A percentile compares a stretch with the other conserved stretches of the same genome.
Conservation (phyloP, 2,888 invertebrate genomes). For the Panorpa germanica region DNA sequence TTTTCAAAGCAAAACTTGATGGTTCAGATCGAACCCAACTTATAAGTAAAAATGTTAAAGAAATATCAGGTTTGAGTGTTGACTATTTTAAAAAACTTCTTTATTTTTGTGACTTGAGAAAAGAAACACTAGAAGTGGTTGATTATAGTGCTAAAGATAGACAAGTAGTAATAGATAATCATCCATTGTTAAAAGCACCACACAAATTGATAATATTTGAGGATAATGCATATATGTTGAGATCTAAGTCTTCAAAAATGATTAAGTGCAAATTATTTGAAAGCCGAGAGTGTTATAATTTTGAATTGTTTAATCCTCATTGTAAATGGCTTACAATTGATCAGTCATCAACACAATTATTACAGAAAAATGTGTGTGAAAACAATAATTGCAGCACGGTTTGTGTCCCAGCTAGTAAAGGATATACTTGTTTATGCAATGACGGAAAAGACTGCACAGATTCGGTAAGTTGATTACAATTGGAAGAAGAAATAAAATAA, state of each 20-base stretch:
- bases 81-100: constrained; percentile 38
- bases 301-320: constrained; percentile 25
- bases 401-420: constrained; percentile 33
- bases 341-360: constrained; percentile 34
- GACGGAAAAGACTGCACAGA: too few relatives aligned
- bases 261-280: constrained; percentile 39
- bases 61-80: constrained; percentile 25
- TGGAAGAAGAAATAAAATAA: too few relatives aligned
- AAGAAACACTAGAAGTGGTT: constrained; percentile 28
- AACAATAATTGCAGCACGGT: constrained; percentile 34
- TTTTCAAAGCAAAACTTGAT: constrained; percentile 32
- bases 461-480: too few relatives aligned
- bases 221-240: constrained; percentile 54
- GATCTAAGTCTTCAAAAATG: constrained; percentile 31
- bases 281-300: constrained; percentile 25
- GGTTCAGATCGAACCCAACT: constrained; percentile 28
- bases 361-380: constrained; percentile 27
- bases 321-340: constrained; percentile 30
- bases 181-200: constrained; percentile 31
- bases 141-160: constrained; percentile 29
- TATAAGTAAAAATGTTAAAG: constrained; percentile 19
- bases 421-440: constrained; percentile 34
- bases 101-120: constrained; percentile 55
- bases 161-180: constrained; percentile 24
- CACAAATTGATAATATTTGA: constrained; percentile 52